Evolutionary conservation across 2,113 vertebrate genomes (phyloP).

Genomic region (Peromyscus maniculatus): DNA sequence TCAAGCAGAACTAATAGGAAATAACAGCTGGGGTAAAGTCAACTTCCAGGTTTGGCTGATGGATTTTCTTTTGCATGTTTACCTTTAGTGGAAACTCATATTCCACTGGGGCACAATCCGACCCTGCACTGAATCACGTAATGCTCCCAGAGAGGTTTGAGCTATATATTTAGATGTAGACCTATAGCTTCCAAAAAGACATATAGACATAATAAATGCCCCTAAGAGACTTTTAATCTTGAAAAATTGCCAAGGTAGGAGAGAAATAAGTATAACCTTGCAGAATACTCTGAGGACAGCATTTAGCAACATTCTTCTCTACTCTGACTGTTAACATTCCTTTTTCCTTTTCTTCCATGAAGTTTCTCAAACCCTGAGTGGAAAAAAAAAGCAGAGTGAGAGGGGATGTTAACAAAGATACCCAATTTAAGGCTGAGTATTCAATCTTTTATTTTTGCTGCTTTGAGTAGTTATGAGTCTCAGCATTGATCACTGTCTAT

Average conservation of each 20-base stretch:
- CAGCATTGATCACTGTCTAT: not conserved
- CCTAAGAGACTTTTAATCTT: not conserved
- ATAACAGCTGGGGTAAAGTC: not conserved
- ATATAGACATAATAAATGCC: not conserved
- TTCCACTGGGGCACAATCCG: not conserved
- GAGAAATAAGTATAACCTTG: too few species aligned
- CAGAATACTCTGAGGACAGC: too few species aligned
- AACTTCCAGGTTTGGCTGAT: not conserved
- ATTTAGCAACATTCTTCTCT: not conserved
- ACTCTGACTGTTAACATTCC: too few species aligned
- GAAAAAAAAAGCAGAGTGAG: too few species aligned
- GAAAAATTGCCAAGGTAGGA: not conserved
- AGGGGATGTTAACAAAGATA: not conserved
- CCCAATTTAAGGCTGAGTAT: not conserved
- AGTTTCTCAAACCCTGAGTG: not conserved
- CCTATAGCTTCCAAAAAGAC: not conserved
- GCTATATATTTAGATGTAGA: not conserved
- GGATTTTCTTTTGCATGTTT: not conserved
- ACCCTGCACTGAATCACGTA: not conserved
- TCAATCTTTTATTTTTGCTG: not conserved
- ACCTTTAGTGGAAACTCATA: not conserved
- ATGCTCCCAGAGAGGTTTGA: not conserved
- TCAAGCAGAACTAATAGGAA: not conserved
- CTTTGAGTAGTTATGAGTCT: not conserved
- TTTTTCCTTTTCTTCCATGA: not conserved